Evolutionary conservation across 2,797 vertebrate species (phyloP).

Genomic region (Chrysocyon brachyurus): DNA sequence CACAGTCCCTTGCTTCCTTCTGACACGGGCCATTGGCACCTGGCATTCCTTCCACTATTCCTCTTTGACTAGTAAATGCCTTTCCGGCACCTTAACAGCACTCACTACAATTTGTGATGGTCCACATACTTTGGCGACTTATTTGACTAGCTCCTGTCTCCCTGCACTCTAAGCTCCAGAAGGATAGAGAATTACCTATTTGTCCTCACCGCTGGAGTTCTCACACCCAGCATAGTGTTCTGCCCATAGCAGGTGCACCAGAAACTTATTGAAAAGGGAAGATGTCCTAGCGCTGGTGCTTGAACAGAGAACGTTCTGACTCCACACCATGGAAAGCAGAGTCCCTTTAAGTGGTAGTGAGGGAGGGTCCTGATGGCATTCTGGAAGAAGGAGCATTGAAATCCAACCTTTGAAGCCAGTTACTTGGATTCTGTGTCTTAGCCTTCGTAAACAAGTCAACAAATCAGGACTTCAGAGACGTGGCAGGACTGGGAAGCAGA

Average conservation of each 20-base stretch:
- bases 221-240: no score
- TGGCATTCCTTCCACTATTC: background rate
- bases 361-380: background rate
- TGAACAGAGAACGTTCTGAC: background rate
- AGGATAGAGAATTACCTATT: background rate
- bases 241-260: background rate
- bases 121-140: background rate
- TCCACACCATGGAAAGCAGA: background rate
- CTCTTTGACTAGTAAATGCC: background rate
- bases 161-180: background rate
- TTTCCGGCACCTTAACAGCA: background rate
- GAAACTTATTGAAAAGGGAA: background rate
- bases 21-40: background rate
- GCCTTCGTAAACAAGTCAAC: background rate
- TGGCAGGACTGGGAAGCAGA: background rate
- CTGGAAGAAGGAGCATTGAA: background rate
- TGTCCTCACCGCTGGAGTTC: background rate
- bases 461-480: background rate
- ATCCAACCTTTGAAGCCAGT: background rate
- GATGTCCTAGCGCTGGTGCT: fast-evolving
- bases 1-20: background rate
- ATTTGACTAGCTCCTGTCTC: background rate
- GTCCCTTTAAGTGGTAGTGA: background rate
- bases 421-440: background rate
- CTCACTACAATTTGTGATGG: background rate